Percentiles rank a stretch among this genome's conserved stretches.
Conservation (phyloP, 2,113 vertebrate species). For the Lophius piscatorius region DNA sequence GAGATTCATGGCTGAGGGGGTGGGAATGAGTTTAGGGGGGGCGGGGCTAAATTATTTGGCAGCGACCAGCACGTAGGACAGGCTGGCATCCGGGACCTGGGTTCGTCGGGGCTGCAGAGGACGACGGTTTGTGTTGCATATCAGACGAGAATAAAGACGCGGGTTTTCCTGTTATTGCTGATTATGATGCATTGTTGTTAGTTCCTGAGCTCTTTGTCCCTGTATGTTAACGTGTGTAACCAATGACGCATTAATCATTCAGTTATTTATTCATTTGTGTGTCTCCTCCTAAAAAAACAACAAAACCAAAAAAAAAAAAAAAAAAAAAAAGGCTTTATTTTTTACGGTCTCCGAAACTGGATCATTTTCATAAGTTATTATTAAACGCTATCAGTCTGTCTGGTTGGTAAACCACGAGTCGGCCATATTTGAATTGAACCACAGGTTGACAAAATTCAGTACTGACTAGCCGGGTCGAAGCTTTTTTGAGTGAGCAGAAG, state of each 20-base stretch:
- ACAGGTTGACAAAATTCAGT: conserved; percentile 2
- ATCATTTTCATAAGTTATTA: conserved; percentile 23
- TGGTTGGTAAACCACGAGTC: conserved; percentile 6
- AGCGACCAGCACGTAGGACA: conserved; percentile 51
- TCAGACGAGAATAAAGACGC: conserved; percentile 23
- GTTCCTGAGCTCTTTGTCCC: conserved; percentile 71
- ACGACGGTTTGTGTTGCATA: conserved; percentile 32
- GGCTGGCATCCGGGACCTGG: conserved; percentile 41
- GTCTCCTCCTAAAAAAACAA: too few species aligned
- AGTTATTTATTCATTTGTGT: conserved; percentile 2
- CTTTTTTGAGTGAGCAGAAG: conserved; percentile 7
- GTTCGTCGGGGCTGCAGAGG: conserved; percentile 24
- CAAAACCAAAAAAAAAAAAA: too few species aligned
- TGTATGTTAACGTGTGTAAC: conserved; percentile 26
- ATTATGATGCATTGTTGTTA: conserved; percentile 52
- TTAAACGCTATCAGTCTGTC: conserved; percentile 7
- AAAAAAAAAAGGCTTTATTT: background rate
- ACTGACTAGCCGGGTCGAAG: conserved; percentile 3
- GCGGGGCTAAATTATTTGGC: conserved; percentile 46
- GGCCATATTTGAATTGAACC: background rate
- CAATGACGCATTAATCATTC: conserved; percentile 27
- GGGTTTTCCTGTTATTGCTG: conserved; percentile 66
- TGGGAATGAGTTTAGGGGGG: background rate
- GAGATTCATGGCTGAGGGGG: conserved; percentile 42
- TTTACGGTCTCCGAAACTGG: too few species aligned